phyloP scores from a whole-genome alignment of 92 coral and sea anemone species.

The Zoanthus sociatus region DNA sequence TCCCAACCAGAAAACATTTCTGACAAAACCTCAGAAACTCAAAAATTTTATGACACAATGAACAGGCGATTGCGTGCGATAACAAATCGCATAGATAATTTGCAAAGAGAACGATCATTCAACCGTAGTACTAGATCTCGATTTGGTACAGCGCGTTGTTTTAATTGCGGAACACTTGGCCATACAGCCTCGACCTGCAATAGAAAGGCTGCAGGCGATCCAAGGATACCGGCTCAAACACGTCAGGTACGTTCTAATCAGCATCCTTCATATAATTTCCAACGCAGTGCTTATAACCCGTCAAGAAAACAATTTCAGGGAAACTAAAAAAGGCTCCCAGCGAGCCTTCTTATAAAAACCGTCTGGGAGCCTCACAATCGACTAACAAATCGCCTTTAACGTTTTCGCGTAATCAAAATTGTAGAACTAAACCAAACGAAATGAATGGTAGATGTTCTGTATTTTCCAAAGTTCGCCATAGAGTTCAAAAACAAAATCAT shows the following conservation, averaged over 20 bases:
- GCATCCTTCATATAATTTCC: background rate
- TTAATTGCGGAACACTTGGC: conserved; percentile 2
- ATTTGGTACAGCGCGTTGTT: background rate
- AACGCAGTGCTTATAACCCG: background rate
- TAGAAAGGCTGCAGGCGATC: background rate
- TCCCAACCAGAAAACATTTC: too few relatives aligned
- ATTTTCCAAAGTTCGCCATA: background rate
- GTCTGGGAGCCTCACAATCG: conserved; percentile 6
- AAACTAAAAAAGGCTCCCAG: conserved; percentile 3
- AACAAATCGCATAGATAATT: too few relatives aligned
- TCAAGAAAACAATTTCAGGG: background rate
- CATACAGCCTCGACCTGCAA: background rate
- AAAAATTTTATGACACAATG: background rate
- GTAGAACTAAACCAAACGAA: background rate
- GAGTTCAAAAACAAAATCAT: background rate
- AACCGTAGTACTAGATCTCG: background rate
- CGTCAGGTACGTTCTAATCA: background rate
- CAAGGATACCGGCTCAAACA: background rate
- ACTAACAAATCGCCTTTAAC: background rate
- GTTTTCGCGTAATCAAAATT: background rate
- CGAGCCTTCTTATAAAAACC: background rate
- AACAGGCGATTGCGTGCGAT: too few relatives aligned
- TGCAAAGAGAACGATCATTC: too few relatives aligned
- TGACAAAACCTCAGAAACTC: background rate
- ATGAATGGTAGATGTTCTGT: background rate